Base-by-base conservation (phyloP, 2,113 vertebrate species). In the Anser brachyrhynchus region DNA sequence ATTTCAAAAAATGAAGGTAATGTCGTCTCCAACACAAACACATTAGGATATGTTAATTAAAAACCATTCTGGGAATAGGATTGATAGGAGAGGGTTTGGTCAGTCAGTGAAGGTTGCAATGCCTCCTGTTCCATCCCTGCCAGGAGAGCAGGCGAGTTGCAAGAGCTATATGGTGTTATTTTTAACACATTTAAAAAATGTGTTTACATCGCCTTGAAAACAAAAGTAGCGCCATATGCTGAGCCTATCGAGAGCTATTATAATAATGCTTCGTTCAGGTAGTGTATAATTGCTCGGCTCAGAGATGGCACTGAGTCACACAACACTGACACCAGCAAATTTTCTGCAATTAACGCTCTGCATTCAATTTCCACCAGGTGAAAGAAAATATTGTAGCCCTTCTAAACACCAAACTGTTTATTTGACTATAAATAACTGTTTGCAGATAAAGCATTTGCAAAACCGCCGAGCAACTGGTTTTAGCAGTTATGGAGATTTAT, bases 171-270 rank as follows among this genome's bases (percentile, higher is more conserved):
- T 1, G 59, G 70, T 80, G 33, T 52, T 96, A 83, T 96, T 96
- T 96, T 95, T 90, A 95, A 94, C 70, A 84, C 28, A 69, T 84
- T 64, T 61, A 35, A 43, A 72, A 83, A 90, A 31, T 76, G 31
- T 88, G 87, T 86, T 97, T 95, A 79, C 83, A 94, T 64, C 35
- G 9, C 89, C 92, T 89, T 75, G 92, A 91, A 96, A 96, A 96
- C 89, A 94, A 97, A 97, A 96, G 92, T 90, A 89, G 94, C 16
- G 82, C 96, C 97, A 94, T 96, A 91, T 97, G 96, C 89, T 83
- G 86, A 91, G 78, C 96, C 97, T 89, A 78, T 74, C 0, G 51
- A 97, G 96, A 93, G 96, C 92, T 91, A 75, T 96, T 94, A 87
- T 41, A 72, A 83, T 97, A 97, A 97, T 71, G 54, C 90, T 81